phyloP scores from a whole-genome alignment of 2,888 invertebrate species.

The Caenorhabditis afra region DNA sequence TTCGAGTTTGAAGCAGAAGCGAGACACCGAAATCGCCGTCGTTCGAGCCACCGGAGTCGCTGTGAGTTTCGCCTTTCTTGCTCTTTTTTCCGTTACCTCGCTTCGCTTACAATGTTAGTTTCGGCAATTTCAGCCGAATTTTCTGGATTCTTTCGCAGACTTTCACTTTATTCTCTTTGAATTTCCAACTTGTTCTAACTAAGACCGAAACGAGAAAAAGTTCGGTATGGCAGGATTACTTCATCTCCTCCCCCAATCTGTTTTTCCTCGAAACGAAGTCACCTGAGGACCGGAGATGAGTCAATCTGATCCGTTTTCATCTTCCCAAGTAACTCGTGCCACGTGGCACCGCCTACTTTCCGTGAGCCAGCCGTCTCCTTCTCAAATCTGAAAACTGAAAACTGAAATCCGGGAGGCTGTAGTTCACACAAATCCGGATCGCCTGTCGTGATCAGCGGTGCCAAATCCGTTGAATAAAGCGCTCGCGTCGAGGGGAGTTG shows the following conservation, averaged over 20 bases:
- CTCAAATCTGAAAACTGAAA: slow-evolving; percentile 13
- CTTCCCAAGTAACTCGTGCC: too few species aligned
- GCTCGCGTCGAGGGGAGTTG: slow-evolving; percentile 1
- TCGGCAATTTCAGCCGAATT: too few species aligned
- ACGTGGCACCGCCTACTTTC: neutral
- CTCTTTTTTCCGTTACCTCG: neutral
- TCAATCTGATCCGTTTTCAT: too few species aligned
- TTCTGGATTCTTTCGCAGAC: too few species aligned
- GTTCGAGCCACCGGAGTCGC: slow-evolving; percentile 19
- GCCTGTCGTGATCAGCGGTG: slow-evolving; percentile 20
- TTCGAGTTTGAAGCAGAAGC: slow-evolving; percentile 23
- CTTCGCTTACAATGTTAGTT: too few species aligned
- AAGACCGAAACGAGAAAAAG: too few species aligned
- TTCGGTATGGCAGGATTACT: too few species aligned
- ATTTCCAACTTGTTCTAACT: too few species aligned
- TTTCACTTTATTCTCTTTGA: too few species aligned
- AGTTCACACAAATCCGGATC: slow-evolving; percentile 43
- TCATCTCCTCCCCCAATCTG: too few species aligned
- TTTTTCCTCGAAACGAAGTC: too few species aligned
- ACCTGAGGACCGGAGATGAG: too few species aligned
- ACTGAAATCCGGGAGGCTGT: slow-evolving; percentile 14
- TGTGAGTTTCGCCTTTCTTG: slow-evolving; percentile 13
- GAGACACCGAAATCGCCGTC: slow-evolving; percentile 20
- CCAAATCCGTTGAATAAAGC: slow-evolving; percentile 34
- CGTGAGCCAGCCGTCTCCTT: slow-evolving; percentile 18